These are phyloP conservation scores for Hemichromis elongatus DNA, from an alignment of 2,113 vertebrate genomes.

Conservation along the genomic window DNA sequence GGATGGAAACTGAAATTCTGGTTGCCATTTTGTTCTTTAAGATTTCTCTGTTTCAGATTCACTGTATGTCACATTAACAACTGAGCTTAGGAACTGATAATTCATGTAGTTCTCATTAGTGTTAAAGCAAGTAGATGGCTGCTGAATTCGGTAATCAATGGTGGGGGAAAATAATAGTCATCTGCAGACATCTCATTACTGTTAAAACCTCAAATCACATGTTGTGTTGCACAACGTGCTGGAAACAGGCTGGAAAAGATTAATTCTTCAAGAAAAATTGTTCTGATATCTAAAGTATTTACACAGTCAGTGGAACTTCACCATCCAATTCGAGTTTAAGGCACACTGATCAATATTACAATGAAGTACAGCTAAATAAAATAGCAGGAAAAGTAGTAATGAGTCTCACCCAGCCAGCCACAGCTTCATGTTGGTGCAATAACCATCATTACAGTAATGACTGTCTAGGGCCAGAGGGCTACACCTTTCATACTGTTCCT, in stretches of 20 bases:
- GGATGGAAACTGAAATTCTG: not conserved
- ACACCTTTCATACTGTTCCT: not conserved
- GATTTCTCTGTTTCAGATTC: not conserved
- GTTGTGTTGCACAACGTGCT: not conserved
- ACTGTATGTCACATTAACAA: not conserved
- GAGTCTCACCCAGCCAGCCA: not conserved
- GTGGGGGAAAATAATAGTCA: not conserved
- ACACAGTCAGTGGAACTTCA: not conserved
- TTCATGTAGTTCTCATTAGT: not conserved
- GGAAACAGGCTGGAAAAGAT: not conserved
- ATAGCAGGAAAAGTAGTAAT: not conserved
- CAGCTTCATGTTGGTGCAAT: not conserved
- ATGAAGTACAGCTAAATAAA: not conserved
- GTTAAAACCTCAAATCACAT: not conserved
- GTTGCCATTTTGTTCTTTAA: not conserved
- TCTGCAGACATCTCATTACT: not conserved
- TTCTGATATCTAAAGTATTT: not conserved
- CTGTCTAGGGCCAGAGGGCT: not conserved
- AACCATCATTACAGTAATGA: conserved; percentile 12
- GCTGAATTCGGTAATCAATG: not conserved
- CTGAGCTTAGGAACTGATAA: not conserved
- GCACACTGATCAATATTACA: not conserved
- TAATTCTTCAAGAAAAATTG: not conserved
- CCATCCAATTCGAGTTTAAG: not conserved
- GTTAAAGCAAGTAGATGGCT: not conserved